Percentiles rank a stretch among this genome's conserved stretches.
phyloP scores from a whole-genome alignment of 2,113 vertebrate species.

The Tetraodon nigroviridis region DNA sequence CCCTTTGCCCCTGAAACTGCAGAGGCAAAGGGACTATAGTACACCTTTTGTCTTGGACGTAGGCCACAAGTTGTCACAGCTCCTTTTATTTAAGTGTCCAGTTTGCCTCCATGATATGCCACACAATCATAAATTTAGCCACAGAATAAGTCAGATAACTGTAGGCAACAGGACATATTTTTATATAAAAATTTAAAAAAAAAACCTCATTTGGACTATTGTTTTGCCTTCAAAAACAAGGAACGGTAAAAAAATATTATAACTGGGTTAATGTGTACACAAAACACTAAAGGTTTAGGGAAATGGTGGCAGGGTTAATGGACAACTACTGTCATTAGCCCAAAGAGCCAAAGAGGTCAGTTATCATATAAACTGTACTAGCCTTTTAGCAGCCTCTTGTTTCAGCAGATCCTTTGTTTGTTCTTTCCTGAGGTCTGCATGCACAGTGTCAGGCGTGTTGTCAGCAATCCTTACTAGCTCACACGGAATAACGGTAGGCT shows the following conservation, averaged over 20 bases:
- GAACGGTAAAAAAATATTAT: neutral
- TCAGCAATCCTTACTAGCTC: conserved; percentile 40
- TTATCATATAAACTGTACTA: conserved; percentile 84
- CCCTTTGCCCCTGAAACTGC: no score
- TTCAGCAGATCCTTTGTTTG: conserved; percentile 55
- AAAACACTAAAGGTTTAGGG: conserved; percentile 2
- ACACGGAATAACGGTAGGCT: conserved; percentile 37
- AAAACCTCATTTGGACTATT: neutral
- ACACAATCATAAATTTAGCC: conserved; percentile 54
- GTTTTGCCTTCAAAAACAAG: neutral
- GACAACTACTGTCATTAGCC: conserved; percentile 46
- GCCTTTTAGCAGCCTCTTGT: conserved; percentile 81
- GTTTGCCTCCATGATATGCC: conserved; percentile 17
- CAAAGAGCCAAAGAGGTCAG: conserved; percentile 82
- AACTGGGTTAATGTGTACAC: neutral
- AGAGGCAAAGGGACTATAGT: no score
- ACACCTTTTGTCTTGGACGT: conserved; percentile 20
- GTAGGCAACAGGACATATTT: neutral
- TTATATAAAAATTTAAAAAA: neutral
- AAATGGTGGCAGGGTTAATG: neutral
- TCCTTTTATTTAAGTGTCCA: conserved; percentile 33
- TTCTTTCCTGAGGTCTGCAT: conserved; percentile 38
- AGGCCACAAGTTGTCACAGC: conserved; percentile 43
- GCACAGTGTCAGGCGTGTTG: conserved; percentile 18
- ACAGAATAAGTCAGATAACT: conserved; percentile 40